phyloP scores from a whole-genome alignment of 2,797 vertebrate species.

The Okamejei kenojei region DNA sequence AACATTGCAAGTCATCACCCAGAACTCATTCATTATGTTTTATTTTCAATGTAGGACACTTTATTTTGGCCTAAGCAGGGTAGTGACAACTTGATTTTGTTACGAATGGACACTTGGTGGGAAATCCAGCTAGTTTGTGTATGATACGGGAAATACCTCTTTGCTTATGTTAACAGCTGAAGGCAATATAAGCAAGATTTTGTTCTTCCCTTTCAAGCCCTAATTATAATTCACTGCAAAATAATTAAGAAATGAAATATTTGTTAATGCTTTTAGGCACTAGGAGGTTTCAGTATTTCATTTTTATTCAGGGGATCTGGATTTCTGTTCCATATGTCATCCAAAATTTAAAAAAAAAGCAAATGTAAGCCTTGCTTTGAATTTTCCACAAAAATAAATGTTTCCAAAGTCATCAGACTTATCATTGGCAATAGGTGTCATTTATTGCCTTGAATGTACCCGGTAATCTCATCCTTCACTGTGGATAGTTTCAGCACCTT shows the following conservation, averaged over 20 bases:
- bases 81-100: not conserved
- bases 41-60: not conserved
- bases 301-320: not conserved
- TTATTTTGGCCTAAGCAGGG: not conserved
- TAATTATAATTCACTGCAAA: not conserved
- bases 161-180: not conserved
- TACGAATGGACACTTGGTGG: not conserved
- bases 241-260: not conserved
- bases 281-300: not conserved
- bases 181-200: not conserved
- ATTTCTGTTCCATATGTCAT: not conserved
- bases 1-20: not conserved
- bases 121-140: not conserved
- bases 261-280: not conserved
- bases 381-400: slow-evolving; percentile 8
- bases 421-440: not conserved
- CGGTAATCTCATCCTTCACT: slow-evolving; percentile 29
- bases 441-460: slow-evolving; percentile 20
- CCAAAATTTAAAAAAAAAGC: not conserved
- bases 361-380: slow-evolving; percentile 9
- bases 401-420: slow-evolving; percentile 4
- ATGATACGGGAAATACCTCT: not conserved
- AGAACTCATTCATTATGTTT: not conserved
- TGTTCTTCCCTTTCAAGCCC: not conserved
- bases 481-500: slow-evolving; percentile 13